Evolutionary conservation across 2,797 vertebrate species (phyloP), one percentile per base, ranked within the genome.

Genomic region (Amblyraja radiata): DNA sequence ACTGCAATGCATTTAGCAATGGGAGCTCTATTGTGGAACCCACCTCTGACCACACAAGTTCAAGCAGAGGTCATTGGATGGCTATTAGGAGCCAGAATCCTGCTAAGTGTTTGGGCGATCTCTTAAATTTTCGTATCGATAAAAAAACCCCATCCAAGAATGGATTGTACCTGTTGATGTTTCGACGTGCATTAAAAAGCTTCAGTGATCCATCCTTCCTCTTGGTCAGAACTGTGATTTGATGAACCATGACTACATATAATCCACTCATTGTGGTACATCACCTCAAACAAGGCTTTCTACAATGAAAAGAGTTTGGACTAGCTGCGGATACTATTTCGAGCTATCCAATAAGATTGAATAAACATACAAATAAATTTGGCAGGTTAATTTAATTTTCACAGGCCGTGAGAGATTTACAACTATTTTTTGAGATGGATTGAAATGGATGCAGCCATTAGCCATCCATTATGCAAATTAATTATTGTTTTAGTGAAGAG

Each of bases 401-500:
- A 74, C 6, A 76, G 23, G 86, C 68, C 9, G 3, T 39, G 23
- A n/a, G 61, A 90, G 68, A n/a, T 90, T 90, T n/a, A 68, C 21
- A n/a, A 92, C 54, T 32, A 32, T 74, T n/a, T 21, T 39, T 74
- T 54, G 71, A 58, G 11, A 74, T 58, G 28, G 18, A 94, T 94
- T 95, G 94, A 84, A 95, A 94, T 95, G 80, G 32, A 9, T 94
- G 0, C 93, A 92, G 90, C 93, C 46, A 93, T 95, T 90, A 95
- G 95, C 95, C 94, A 80, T 90, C 94, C 95, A 94, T 95, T 90
- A 95, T 94, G 93, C n/a, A 8, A 86, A 84, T 74, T 0, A 96
- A 97, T 96, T 95, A 96, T 95, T 95, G 95, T 95, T 95, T 95
- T 94, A 94, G 96, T 95, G 94, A 93, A 93, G 94, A 95, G 95